Percentiles rank a stretch among this genome's conserved stretches.
These are phyloP conservation scores for Melanostigma gelatinosum DNA, from an alignment of 2,113 vertebrate genomes.

Conservation along the genomic window DNA sequence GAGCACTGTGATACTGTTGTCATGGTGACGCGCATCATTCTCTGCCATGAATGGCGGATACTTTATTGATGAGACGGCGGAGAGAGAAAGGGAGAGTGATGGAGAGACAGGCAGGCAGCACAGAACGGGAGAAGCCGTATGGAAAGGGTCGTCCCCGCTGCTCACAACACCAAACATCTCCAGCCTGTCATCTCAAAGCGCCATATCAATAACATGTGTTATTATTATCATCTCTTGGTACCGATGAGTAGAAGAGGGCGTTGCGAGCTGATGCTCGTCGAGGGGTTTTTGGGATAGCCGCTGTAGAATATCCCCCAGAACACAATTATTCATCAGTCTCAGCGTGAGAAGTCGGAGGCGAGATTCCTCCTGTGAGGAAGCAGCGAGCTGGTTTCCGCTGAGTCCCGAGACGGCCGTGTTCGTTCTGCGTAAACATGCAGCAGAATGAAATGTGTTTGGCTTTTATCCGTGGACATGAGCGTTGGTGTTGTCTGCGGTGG, in stretches of 20 bases:
- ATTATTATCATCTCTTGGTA: not conserved
- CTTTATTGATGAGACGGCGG: conserved; percentile 78
- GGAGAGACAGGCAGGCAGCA: conserved; percentile 41
- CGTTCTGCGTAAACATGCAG: conserved; percentile 49
- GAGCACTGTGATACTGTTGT: conserved; percentile 79
- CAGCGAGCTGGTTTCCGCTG: conserved; percentile 22
- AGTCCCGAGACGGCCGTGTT: conserved; percentile 10
- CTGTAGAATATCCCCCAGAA: conserved; percentile 55
- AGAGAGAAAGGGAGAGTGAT: conserved; percentile 56
- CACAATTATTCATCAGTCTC: conserved; percentile 47
- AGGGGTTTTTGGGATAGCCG: conserved; percentile 52
- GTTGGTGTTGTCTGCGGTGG: conserved; percentile 38
- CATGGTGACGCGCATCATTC: conserved; percentile 81
- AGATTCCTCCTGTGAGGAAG: conserved; percentile 62
- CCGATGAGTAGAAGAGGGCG: conserved; percentile 49
- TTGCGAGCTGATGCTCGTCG: conserved; percentile 22
- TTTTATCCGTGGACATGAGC: conserved; percentile 25
- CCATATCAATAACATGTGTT: too few relatives aligned
- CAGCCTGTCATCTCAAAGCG: conserved; percentile 52
- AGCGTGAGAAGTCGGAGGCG: conserved; percentile 42
- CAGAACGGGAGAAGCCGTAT: conserved; percentile 43
- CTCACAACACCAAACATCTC: conserved; percentile 64
- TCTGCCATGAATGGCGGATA: conserved; percentile 79
- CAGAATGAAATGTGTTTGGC: conserved; percentile 49
- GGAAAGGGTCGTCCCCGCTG: conserved; percentile 66